Conservation (phyloP, 2,797 vertebrate species). For the Labroides dimidiatus region DNA sequence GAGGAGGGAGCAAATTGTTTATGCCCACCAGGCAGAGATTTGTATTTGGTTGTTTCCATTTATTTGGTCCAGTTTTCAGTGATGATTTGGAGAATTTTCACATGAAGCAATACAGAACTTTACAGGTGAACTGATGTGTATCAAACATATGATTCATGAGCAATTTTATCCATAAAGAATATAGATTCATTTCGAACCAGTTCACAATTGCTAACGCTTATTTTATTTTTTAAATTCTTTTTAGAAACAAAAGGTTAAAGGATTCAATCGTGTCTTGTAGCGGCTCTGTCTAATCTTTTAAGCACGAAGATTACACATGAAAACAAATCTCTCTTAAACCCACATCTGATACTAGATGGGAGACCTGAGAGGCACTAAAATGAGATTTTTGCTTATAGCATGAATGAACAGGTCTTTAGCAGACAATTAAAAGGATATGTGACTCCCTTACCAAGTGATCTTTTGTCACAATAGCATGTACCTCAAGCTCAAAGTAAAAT, state of each 20-base stretch:
- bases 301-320: constrained; percentile 45
- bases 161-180: background rate
- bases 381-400: background rate
- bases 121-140: background rate
- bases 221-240: too few species aligned
- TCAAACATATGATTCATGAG: background rate
- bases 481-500: background rate
- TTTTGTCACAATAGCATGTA: background rate
- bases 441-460: too few species aligned
- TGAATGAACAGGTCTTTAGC: background rate
- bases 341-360: constrained; percentile 6
- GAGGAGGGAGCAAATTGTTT: background rate
- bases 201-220: background rate
- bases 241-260: constrained; percentile 33
- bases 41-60: background rate
- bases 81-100: background rate
- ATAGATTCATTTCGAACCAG: background rate
- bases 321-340: constrained; percentile 7
- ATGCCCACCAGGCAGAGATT: constrained; percentile 2
- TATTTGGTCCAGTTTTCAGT: background rate
- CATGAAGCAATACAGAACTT: background rate
- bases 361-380: background rate
- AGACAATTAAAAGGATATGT: background rate
- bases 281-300: constrained; percentile 47
- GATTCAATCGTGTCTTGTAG: constrained; percentile 28